phyloP scores from a whole-genome alignment of 2,113 vertebrate genomes.

The Leuciscus idus region DNA sequence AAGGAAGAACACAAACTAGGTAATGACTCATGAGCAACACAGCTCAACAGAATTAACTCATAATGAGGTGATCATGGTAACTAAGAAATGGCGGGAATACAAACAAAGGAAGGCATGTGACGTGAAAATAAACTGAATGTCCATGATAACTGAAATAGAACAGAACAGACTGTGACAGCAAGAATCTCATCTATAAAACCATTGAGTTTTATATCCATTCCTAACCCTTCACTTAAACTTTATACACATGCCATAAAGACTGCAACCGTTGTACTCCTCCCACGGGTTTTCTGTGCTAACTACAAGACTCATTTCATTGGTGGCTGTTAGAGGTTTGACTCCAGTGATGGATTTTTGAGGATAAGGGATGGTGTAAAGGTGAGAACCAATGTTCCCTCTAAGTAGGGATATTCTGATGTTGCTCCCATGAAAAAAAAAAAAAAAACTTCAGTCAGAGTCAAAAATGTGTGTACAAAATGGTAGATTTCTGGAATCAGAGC shows the following conservation, averaged over 20 bases:
- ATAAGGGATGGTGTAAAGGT: not conserved
- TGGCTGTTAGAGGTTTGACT: not conserved
- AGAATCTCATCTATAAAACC: not conserved
- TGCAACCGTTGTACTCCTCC: not conserved
- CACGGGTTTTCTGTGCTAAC: not conserved
- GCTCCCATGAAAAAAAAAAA: not conserved
- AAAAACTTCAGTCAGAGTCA: not conserved
- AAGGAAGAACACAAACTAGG: too few species aligned
- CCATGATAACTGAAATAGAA: too few species aligned
- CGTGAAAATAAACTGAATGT: too few species aligned
- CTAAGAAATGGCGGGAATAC: too few species aligned
- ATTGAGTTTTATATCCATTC: conserved; percentile 13
- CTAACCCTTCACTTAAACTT: conserved; percentile 35
- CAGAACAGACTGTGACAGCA: too few species aligned
- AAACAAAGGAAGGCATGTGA: too few species aligned
- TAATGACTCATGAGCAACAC: too few species aligned
- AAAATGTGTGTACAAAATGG: not conserved
- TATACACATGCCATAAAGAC: conserved; percentile 1
- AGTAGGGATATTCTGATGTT: not conserved
- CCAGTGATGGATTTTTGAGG: conserved; percentile 28
- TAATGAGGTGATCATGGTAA: too few species aligned
- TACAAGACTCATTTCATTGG: not conserved
- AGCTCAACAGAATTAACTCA: too few species aligned
- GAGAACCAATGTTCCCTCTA: not conserved
- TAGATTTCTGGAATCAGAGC: not conserved